phyloP scores from a whole-genome alignment of 2,113 vertebrate genomes.

The Diadophis punctatus region DNA sequence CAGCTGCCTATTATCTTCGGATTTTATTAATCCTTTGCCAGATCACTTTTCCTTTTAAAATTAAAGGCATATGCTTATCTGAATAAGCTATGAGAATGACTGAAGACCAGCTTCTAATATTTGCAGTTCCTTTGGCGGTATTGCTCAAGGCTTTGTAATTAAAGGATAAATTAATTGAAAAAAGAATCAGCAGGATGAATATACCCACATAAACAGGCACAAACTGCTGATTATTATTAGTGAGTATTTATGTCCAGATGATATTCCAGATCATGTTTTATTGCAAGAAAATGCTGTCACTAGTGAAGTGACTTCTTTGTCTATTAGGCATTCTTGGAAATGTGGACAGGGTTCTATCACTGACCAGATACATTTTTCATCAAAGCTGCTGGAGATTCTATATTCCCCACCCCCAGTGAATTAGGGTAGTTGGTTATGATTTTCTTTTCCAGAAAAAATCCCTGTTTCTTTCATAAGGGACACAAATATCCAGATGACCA shows the following conservation, averaged over 20 bases:
- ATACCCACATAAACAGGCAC: background rate
- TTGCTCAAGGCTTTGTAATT: slow-evolving; percentile 24
- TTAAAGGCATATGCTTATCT: slow-evolving; percentile 21
- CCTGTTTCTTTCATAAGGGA: background rate
- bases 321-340: background rate
- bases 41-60: slow-evolving; percentile 6
- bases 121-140: background rate
- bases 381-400: background rate
- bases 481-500: background rate
- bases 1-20: slow-evolving; percentile 33
- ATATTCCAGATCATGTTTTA: background rate
- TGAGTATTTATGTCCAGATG: background rate
- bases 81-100: slow-evolving; percentile 27
- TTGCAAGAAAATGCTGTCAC: background rate
- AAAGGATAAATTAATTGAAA: background rate
- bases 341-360: background rate
- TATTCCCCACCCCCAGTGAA: background rate
- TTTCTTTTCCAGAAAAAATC: background rate
- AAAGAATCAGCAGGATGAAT: background rate
- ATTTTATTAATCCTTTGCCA: background rate
- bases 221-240: background rate
- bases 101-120: slow-evolving; percentile 23
- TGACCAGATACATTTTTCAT: background rate
- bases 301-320: background rate
- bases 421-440: too few species aligned